Conservation (phyloP, 2,797 vertebrate genomes). For the Poeciliopsis paucimaculata region DNA sequence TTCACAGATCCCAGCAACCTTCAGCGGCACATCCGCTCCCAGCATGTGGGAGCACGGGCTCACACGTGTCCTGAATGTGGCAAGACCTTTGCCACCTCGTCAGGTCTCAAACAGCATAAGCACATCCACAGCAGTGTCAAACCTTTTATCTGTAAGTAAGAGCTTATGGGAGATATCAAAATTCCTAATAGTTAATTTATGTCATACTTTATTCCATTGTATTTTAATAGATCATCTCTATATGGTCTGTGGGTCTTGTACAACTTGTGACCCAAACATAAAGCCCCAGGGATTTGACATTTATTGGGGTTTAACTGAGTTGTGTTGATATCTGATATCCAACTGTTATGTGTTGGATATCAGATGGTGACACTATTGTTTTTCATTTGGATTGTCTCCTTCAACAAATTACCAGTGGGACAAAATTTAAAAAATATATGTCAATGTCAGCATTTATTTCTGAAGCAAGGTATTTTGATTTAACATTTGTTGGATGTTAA, state of each 20-base stretch:
- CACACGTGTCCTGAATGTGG: conserved; percentile 98
- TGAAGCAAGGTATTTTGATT: neutral
- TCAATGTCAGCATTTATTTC: neutral
- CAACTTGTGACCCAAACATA: neutral
- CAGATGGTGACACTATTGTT: neutral
- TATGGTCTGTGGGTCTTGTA: neutral
- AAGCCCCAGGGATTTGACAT: neutral
- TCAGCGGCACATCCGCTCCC: conserved; percentile 97
- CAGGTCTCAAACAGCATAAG: conserved; percentile 98
- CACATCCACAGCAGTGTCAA: conserved; percentile 99
- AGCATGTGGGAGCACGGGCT: conserved; percentile 94
- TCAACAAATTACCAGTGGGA: neutral
- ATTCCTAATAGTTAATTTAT: neutral
- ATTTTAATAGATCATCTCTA: neutral
- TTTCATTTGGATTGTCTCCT: neutral
- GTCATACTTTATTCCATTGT: neutral
- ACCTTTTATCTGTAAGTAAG: conserved; percentile 98
- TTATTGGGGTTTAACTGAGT: neutral
- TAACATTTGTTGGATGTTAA: neutral
- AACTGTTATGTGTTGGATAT: neutral
- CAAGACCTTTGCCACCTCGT: conserved; percentile 98
- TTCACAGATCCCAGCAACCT: conserved; percentile 99
- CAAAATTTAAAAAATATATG: neutral
- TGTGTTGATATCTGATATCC: too few relatives aligned
- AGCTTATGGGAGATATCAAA: conserved; percentile 51